Base-by-base conservation (phyloP, 2,113 vertebrate genomes). In the Parotia lawesii region DNA sequence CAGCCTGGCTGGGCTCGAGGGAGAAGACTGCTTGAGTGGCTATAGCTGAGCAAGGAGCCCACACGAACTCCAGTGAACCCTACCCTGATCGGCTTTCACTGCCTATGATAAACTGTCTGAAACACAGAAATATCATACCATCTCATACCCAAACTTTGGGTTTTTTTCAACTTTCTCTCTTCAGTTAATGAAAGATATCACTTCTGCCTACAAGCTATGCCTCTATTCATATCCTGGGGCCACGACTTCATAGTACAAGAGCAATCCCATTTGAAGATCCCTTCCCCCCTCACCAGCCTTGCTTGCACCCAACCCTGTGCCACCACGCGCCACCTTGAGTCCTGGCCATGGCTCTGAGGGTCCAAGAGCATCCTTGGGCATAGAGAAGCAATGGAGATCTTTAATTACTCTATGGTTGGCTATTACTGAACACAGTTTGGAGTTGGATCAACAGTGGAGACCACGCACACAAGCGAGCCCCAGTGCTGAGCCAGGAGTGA, bases 401-500 rank as follows among this genome's bases (percentile, higher is more conserved):
- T 72, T 50, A 62, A 53, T 21, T n/a, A 6, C 37, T 38, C 17
- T 23, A 1, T 5, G 37, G 31, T 2, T 81, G 29, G 50, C 20
- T 12, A 0, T 47, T 70, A 28, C 29, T 64, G 62, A 56, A 7
- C 33, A 17, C 42, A 18, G n/a, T 38, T 82, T 54, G 76, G 38
- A 54, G 42, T 3, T 66, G 33, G 42, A 58, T 58, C 42, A 54
- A 44, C 22, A 42, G 15, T 1, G 0, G 12, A 70, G 28, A 22
- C 65, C 4, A 2, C 11, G 18, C 33, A 58, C 58, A n/a, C 4
- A 24, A 33, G 19, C 14, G 27, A 86, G 25, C 28, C 14, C 15
- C 28, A 28, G 15, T 9, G 40, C 33, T 0, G 0, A 57, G 76
- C 17, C n/a, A 27, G 65, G 13, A 86, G 35, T 0, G 1, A 73